Evolutionary conservation across 1,140 invertebrate genomes (phyloP).

Genomic region (Palaemon carinicauda): DNA sequence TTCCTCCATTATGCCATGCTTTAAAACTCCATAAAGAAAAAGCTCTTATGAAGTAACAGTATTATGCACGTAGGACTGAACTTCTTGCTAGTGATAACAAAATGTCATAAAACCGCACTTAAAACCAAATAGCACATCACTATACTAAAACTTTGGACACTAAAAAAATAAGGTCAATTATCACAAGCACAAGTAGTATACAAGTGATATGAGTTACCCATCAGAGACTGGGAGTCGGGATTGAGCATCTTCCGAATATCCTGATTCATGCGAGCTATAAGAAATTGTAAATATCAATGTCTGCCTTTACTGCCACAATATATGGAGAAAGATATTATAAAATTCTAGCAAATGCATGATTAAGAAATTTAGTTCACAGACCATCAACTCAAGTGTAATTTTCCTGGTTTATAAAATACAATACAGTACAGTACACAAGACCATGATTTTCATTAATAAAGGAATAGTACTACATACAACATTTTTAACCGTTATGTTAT

Average conservation of each 20-base stretch:
- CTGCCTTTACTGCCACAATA: neutral
- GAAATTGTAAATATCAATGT: conserved; percentile 2
- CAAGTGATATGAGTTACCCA: conserved; percentile 49
- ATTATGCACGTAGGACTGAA: too few relatives aligned
- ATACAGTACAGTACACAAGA: too few relatives aligned
- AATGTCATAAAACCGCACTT: too few relatives aligned
- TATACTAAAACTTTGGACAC: neutral
- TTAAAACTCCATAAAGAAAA: neutral
- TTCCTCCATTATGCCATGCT: neutral
- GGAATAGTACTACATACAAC: too few relatives aligned
- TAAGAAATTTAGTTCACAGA: neutral
- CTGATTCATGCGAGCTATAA: conserved; percentile 52
- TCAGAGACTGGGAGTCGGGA: conserved; percentile 52
- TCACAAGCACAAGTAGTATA: neutral
- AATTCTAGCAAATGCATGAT: neutral
- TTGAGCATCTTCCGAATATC: conserved; percentile 59
- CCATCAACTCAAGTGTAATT: too few relatives aligned
- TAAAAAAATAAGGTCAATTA: neutral
- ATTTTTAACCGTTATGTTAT: too few relatives aligned
- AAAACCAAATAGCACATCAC: too few relatives aligned
- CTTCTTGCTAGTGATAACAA: too few relatives aligned
- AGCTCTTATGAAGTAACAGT: neutral
- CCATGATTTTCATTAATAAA: too few relatives aligned
- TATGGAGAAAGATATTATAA: neutral
- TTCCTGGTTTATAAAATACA: too few relatives aligned